Percentiles rank a stretch among this genome's conserved stretches.
Evolutionary conservation across 2,113 vertebrate species (phyloP).

Genomic region (Etia nguti): DNA sequence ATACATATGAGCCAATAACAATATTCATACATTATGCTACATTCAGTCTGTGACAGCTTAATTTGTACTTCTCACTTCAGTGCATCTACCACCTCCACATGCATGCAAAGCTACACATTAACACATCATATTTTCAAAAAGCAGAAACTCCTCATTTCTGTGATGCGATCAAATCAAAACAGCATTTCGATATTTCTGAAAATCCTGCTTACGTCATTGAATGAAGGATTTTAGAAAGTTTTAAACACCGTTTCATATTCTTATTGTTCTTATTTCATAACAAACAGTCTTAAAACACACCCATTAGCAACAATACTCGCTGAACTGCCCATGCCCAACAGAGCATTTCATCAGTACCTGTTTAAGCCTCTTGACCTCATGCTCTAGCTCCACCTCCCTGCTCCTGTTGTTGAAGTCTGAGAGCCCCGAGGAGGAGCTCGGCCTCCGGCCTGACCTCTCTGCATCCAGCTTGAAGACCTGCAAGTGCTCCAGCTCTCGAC

Average conservation of each 20-base stretch:
- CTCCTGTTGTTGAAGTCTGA: conserved; percentile 83
- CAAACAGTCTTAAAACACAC: neutral
- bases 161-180: neutral
- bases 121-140: neutral
- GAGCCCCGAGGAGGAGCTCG: conserved; percentile 77
- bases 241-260: neutral
- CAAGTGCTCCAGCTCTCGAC: conserved; percentile 90
- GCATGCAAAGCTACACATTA: neutral
- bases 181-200: neutral
- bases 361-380: conserved; percentile 91
- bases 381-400: conserved; percentile 91
- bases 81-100: neutral
- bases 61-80: neutral
- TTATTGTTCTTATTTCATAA: neutral
- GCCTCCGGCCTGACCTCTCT: conserved; percentile 80
- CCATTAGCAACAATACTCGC: neutral
- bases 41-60: neutral
- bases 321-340: neutral
- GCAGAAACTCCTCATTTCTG: neutral
- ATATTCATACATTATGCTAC: neutral
- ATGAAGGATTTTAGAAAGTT: neutral
- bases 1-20: neutral
- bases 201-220: neutral
- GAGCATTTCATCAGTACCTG: conserved; percentile 74
- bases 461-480: conserved; percentile 92